Evolutionary conservation across 2,888 invertebrate genomes (phyloP), one percentile per base, ranked within the genome.

Genomic region (Andrena bucephala): DNA sequence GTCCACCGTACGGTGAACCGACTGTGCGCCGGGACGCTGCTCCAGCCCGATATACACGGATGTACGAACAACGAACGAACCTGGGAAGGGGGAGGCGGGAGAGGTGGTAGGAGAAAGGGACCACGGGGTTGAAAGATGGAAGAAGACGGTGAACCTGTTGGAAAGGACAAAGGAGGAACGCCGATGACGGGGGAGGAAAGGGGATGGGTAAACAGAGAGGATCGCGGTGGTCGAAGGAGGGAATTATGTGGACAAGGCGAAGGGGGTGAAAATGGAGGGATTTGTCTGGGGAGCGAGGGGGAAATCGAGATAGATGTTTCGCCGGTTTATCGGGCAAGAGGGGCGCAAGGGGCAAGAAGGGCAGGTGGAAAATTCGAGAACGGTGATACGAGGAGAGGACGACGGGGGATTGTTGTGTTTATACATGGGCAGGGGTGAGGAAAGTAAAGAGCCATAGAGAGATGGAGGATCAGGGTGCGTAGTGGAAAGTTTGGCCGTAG

Each of bases 1-100:
- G 85, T 85, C 85, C 85, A 83, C 81, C 87, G 85, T 86, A 86
- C 83, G 86, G 87, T 86, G 89, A 87, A 88, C 89, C 87, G 88
- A 89, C 87, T 86, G 85, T 75, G 83, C 76, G 84, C 82, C 60
- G 74, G 72, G 80, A 66, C 85, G 73, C 67, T 63, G 67, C 80
- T 77, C 72, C 76, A 77, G 75, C 67, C 83, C 81, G 86, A 88
- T 88, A 86, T 88, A 88, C 87, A 85, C 79, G 81, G 77, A 81
- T 80, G 79, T 79, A 81, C 77, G 81, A 67, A 77, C 62, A 71
- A 77, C 75, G 73, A 60, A 52, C 71, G 66, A 36, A 50, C 67
- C 67, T 69, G 7, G 65, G 48, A 62, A 20, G 60, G n/a, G 33
- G 63, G 60, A 63, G 57, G 57, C 42, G 42, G 16, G n/a, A 16